Evolutionary conservation across 2,113 vertebrate species (phyloP), one percentile per base, ranked within the genome.

Genomic region (Oxyruncus cristatus): DNA sequence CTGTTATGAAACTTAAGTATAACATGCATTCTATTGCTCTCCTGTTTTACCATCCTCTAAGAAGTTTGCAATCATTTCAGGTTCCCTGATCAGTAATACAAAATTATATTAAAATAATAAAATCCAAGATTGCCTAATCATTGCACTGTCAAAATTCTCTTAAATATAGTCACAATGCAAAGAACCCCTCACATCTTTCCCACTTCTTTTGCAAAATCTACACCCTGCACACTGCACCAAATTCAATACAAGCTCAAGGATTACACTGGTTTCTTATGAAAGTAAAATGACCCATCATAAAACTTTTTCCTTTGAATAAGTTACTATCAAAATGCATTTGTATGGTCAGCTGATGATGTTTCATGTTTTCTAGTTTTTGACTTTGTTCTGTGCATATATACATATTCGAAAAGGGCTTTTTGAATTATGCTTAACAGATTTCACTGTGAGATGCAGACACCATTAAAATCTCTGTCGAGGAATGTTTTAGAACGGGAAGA

Each of bases 11-110:
- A 74, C 3, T 0, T 19, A 74, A 59, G 30, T 13, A 65, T 11
- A 75, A 52, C 2, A 58, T 2, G 14, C 10, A n/a, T 11, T n/a
- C 13, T 26, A 15, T 22, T 63, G 26, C 13, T 47, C 33, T 87
- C 16, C 27, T 61, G 4, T 16, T 78, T 33, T 11, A 6, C 5
- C 6, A 5, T 2, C 14, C 2, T 1, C 3, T 7, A 76, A 37
- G 3, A 90, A 73, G 55, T 27, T 3, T 26, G 35, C 16, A 65
- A 37, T n/a, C 3, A 66, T 17, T 65, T 83, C 41, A 73, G 5
- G 3, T 6, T 65, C 14, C 13, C 27, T 49, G 18, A 66, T 8
- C 8, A 73, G 20, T 12, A 61, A 68, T 9, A 73, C 5, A 70
- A 2, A 44, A 10, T 32, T 0, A 30, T 2, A 75, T 3, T 16